Evolutionary conservation across 2,113 vertebrate species (phyloP).

Genomic region (Colossoma macropomum): DNA sequence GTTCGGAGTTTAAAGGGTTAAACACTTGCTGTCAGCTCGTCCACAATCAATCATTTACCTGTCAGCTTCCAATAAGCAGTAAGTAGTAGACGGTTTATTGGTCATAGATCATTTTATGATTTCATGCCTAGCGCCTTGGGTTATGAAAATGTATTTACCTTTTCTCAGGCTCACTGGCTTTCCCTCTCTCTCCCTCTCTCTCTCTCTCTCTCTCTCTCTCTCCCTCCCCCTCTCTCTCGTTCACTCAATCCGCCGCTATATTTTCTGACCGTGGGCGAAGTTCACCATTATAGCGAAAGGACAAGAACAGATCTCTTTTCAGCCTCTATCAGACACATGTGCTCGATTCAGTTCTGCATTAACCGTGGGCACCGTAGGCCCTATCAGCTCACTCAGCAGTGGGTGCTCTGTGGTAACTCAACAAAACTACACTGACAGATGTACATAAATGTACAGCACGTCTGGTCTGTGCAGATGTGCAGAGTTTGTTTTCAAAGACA

Average conservation of each 20-base stretch:
- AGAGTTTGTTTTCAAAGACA: too few species aligned
- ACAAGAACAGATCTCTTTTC: neutral
- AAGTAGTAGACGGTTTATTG: neutral
- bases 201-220: neutral
- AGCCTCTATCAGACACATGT: neutral
- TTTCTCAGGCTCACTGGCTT: neutral
- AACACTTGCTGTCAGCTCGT: neutral
- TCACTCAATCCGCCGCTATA: neutral
- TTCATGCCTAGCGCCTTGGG: neutral
- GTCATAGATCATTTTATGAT: constrained; percentile 4
- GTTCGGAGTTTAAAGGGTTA: neutral
- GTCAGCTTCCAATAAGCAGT: neutral
- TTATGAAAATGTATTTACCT: neutral
- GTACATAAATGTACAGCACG: too few species aligned
- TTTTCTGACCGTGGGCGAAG: constrained; percentile 10
- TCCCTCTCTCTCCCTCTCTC: constrained; percentile 1
- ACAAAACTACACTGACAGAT: neutral
- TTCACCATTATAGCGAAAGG: constrained; percentile 9
- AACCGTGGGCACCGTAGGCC: neutral
- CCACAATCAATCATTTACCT: neutral
- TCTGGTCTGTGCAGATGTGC: too few species aligned
- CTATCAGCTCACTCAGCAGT: neutral
- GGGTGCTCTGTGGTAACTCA: neutral
- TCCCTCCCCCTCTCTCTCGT: neutral
- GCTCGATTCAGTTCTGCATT: neutral